Base-by-base conservation (phyloP, 1,140 invertebrate species). In the Paralvinella palmiformis region DNA sequence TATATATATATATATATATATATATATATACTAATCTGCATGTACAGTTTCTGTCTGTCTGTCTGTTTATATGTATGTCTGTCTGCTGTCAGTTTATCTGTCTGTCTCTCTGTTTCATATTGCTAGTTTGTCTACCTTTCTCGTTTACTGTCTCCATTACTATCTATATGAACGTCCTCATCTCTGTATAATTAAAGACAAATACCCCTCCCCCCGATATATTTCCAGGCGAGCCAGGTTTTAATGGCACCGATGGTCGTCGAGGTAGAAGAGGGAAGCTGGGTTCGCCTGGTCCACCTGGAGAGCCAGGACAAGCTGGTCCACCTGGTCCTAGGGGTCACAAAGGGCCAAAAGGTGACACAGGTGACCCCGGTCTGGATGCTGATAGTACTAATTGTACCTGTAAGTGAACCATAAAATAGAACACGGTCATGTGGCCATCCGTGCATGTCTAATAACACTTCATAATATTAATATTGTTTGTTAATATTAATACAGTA, bases 161-260 rank as follows among this genome's bases (percentile, higher is more conserved):
- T n/a, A n/a, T n/a, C n/a, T n/a, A n/a, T n/a, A n/a, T n/a, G n/a
- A n/a, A n/a, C n/a, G n/a, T n/a, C n/a, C n/a, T n/a, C n/a, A n/a
- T n/a, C n/a, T n/a, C n/a, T n/a, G n/a, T n/a, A 3, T 20, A 52
- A 52, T 17, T 52, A 22, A 22, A 2, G 10, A 27, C 48, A 27
- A 22, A 7, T 7, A 3, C 0, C 24, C 24, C 20, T n/a, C 27
- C n/a, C n/a, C n/a, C n/a, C n/a, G n/a, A n/a, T n/a, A n/a, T n/a
- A n/a, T n/a, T n/a, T n/a, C 10, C n/a, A 41, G 37, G 37, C n/a
- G 37, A 50, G 6, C 6, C 58, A 41, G 58, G 58, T 20, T 20
- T 60, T 36, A 60, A 60, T 32, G 58, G 58, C 1, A 60, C 58
- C 2, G 58, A 44, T 45, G 58, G 58, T 20, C 58, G 35, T 7